Evolutionary conservation across 1,140 invertebrate species (phyloP).

Genomic region (Hetaerina americana): DNA sequence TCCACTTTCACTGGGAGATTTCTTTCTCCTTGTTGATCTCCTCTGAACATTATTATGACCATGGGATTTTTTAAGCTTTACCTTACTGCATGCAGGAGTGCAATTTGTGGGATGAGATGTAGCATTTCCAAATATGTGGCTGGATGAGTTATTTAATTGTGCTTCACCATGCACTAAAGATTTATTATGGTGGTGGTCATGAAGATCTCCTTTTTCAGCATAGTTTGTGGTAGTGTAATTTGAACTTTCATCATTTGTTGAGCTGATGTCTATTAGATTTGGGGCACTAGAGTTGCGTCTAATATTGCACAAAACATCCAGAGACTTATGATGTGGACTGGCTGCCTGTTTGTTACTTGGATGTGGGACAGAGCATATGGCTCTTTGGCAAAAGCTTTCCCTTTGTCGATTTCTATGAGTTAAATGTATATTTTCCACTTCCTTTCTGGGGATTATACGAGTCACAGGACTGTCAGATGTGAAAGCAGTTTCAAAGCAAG

Average conservation of each 20-base stretch:
- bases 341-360: not conserved
- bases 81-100: too few species aligned
- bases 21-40: not conserved
- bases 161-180: too few species aligned
- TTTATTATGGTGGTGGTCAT: not conserved
- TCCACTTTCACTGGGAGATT: not conserved
- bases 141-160: too few species aligned
- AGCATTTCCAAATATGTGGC: too few species aligned
- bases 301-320: not conserved
- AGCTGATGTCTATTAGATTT: not conserved
- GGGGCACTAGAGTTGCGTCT: not conserved
- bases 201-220: not conserved
- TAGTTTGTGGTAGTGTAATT: too few species aligned
- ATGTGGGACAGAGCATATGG: not conserved
- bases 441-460: constrained; percentile 19
- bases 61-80: not conserved
- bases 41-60: too few species aligned
- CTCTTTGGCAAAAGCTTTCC: not conserved
- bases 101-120: too few species aligned
- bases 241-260: not conserved
- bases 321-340: not conserved
- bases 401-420: not conserved
- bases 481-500: constrained; percentile 31
- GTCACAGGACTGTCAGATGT: constrained; percentile 26
- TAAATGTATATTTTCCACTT: not conserved